phyloP scores from a whole-genome alignment of 2,797 vertebrate genomes.

The Enoplosus armatus region DNA sequence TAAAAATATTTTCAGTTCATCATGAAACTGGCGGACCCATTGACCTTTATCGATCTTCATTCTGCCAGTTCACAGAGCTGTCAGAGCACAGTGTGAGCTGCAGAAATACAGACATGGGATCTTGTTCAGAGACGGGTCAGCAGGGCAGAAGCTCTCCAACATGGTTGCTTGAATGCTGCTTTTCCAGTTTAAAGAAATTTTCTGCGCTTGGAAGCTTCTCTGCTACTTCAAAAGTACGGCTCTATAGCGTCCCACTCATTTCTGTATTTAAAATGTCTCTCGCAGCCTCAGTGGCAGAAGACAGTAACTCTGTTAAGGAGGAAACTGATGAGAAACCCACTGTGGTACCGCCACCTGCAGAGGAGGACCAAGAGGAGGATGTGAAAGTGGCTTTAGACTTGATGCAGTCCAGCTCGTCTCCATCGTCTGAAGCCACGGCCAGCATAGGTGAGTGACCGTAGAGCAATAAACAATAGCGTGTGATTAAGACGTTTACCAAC shows the following conservation, averaged over 20 bases:
- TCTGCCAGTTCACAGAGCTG: too few relatives aligned
- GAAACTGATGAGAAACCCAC: conserved; percentile 65
- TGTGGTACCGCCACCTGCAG: neutral
- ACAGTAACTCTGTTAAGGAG: conserved; percentile 17
- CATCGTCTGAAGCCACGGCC: conserved; percentile 32
- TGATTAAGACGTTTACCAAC: neutral
- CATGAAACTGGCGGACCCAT: too few relatives aligned
- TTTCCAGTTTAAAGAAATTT: neutral
- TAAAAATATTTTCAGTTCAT: too few relatives aligned
- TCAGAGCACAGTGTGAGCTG: neutral
- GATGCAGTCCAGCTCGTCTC: conserved; percentile 41
- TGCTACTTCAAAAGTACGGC: neutral
- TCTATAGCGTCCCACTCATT: neutral
- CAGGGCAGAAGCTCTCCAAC: too few relatives aligned
- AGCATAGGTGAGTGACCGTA: conserved; percentile 45
- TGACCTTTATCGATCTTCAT: too few relatives aligned
- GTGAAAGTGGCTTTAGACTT: conserved; percentile 35
- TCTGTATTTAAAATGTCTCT: neutral
- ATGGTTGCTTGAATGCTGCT: neutral
- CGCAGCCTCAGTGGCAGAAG: conserved; percentile 20
- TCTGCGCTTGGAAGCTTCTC: neutral
- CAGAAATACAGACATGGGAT: neutral
- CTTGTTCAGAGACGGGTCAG: neutral
- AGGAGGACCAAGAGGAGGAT: conserved; percentile 37
- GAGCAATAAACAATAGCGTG: neutral